A percentile compares a stretch with the other conserved stretches of the same genome.
Conservation (phyloP, 2,797 vertebrate genomes). For the Calcarius lapponicus region DNA sequence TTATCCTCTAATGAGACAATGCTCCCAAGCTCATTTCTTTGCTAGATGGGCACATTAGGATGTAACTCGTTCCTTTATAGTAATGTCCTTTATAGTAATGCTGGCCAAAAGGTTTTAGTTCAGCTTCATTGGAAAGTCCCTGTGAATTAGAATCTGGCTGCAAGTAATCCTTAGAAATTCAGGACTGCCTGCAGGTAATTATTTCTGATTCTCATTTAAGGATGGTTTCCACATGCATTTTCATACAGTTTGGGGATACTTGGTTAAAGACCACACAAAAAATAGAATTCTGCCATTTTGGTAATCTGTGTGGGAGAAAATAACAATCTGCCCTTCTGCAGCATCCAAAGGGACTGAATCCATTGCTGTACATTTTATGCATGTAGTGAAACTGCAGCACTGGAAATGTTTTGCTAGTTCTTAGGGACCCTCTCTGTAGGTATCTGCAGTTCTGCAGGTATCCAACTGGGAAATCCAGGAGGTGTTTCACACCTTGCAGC, state of each 20-base stretch:
- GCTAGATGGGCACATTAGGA: background rate
- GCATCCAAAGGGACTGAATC: background rate
- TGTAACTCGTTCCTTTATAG: background rate
- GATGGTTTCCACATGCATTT: background rate
- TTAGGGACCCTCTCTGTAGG: background rate
- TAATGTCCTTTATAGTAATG: background rate
- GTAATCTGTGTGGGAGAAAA: background rate
- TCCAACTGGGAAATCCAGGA: background rate
- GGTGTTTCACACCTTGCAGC: background rate
- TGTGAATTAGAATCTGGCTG: background rate
- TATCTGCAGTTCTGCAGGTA: background rate
- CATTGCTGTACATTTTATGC: background rate
- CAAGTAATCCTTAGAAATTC: background rate
- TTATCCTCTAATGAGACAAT: background rate
- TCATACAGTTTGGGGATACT: background rate
- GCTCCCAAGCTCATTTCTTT: background rate
- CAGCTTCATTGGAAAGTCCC: background rate
- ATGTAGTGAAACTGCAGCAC: background rate
- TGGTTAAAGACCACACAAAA: background rate
- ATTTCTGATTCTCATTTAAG: background rate
- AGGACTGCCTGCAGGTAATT: background rate
- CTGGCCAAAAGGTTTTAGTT: background rate
- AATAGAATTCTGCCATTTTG: background rate
- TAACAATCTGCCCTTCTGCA: background rate
- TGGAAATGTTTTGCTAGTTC: background rate